Evolutionary conservation across 2,113 vertebrate genomes (phyloP).

Genomic region (Lichenostomus cassidix): DNA sequence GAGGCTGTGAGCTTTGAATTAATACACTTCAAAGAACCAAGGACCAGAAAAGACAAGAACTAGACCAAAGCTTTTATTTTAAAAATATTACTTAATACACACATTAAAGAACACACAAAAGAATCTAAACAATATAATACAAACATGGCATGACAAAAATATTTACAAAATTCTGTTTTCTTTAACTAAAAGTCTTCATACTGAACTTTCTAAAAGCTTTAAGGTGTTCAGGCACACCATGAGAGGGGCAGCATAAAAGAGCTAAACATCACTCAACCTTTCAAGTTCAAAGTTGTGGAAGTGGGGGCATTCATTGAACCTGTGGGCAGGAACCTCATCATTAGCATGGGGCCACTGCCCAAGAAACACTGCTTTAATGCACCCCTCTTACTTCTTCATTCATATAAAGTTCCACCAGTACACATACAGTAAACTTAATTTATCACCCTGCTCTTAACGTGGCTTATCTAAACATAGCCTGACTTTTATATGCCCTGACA

Average conservation of each 20-base stretch:
- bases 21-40: neutral
- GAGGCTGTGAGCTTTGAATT: neutral
- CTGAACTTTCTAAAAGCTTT: neutral
- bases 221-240: neutral
- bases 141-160: neutral
- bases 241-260: neutral
- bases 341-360: neutral
- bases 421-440: neutral
- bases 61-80: neutral
- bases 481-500: neutral
- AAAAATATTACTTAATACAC: neutral
- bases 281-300: neutral
- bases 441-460: neutral
- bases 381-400: neutral
- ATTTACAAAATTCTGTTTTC: neutral
- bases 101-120: neutral
- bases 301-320: rapidly evolving
- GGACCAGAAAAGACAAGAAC: neutral
- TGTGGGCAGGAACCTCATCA: neutral
- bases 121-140: neutral
- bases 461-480: neutral
- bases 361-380: neutral
- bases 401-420: neutral
- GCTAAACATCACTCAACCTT: neutral
- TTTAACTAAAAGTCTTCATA: neutral